phyloP scores from a whole-genome alignment of 2,113 vertebrate species.

The western clawed frog (Xenopus tropicalis) region UCB_Xtro_10.0 CM004444.2:141944501-141945000 shows the following conservation, averaged over 20 bases:
- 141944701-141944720: constrained; percentile 79
- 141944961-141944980: too few relatives aligned
- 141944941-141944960: too few relatives aligned
- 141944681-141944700: too few relatives aligned
- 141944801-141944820: constrained; percentile 60
- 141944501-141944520: background rate
- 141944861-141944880: background rate
- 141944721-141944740: constrained; percentile 73
- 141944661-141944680: too few relatives aligned
- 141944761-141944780: constrained; percentile 88
- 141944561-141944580: too few relatives aligned
- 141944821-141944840: constrained; percentile 80
- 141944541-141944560: too few relatives aligned
- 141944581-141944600: too few relatives aligned
- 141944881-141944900: background rate
- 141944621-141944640: too few relatives aligned
- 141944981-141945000: too few relatives aligned
- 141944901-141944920: background rate
- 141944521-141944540: background rate
- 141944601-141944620: too few relatives aligned
- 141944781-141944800: constrained; percentile 85
- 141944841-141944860: constrained; percentile 73
- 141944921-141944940: too few relatives aligned
- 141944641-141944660: too few relatives aligned
- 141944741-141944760: constrained; percentile 69